Evolutionary conservation across 2,113 vertebrate species (phyloP), one percentile per base, ranked within the genome.

Genomic region (Ascaphus truei): DNA sequence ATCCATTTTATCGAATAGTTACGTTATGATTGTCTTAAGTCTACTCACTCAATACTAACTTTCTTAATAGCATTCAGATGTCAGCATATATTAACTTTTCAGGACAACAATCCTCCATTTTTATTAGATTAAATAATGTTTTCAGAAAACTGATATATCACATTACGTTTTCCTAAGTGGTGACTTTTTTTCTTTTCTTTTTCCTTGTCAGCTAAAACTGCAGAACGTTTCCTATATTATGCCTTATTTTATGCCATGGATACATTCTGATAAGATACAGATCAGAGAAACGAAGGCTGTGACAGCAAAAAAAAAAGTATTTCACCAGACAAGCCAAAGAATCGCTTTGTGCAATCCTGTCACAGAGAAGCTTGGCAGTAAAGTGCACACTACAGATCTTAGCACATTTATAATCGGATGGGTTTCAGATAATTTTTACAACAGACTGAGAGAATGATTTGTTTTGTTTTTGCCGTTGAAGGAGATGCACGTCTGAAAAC

Each of bases 61-160:
- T 61, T 48, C 56, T 58, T 71, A 71, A 71, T 71, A 61, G 67
- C 33, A 61, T 71, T 71, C 67, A 71, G 67, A 71, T 71, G 67
- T 71, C 67, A 61, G 67, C 26, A 23, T 29, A 52, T 71, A 71
- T 71, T 71, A 71, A 22, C 56, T 61, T 60, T 71, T 60, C 37
- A 61, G 57, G 67, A 61, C 67, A 52, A 61, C 47, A 52, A 43
- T 61, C 67, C 34, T 37, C 57, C 33, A 52, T 71, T 71, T 71
- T 52, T 71, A 71, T 71, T 71, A 71, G 57, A 71, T 71, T 71
- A 71, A 71, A 71, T 61, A 71, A 61, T 71, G 56, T 71, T 71
- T 71, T 61, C 52, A 61, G 67, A 71, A 71, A 71, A 61, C 11
- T 61, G 67, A 71, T 71, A 71, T 71, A 52, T 52, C 36, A 36